Conservation (phyloP, 2,797 vertebrate genomes). For the Chrysocyon brachyurus region DNA sequence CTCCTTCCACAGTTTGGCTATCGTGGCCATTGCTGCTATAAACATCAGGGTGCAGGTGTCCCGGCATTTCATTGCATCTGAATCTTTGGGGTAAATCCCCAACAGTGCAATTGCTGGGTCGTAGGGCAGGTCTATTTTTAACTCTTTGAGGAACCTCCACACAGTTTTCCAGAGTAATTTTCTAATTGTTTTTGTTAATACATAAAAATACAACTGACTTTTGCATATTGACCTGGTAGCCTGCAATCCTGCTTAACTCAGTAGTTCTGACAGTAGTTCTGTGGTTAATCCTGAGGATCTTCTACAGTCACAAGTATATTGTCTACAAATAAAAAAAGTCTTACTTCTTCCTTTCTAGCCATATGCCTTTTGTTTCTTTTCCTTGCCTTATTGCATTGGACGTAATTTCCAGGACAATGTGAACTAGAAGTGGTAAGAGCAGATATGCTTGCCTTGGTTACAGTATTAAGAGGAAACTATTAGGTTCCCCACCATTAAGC, state of each 20-base stretch:
- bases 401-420: not conserved
- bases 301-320: not conserved
- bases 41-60: too few relatives aligned
- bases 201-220: not conserved
- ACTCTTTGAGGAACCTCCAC: too few relatives aligned
- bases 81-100: too few relatives aligned
- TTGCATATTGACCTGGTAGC: not conserved
- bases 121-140: too few relatives aligned
- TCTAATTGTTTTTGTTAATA: not conserved
- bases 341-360: not conserved
- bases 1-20: too few relatives aligned
- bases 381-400: not conserved
- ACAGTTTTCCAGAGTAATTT: not conserved
- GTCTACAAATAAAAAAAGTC: not conserved
- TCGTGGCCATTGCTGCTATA: too few relatives aligned
- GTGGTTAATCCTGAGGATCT: not conserved
- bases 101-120: too few relatives aligned
- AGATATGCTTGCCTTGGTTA: not conserved
- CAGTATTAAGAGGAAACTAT: not conserved
- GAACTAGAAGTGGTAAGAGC: not conserved
- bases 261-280: not conserved
- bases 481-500: not conserved
- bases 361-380: not conserved
- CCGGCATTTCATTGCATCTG: too few relatives aligned
- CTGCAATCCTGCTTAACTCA: not conserved